These are phyloP conservation scores for Python bivittatus DNA, from an alignment of 2,113 vertebrate genomes.

Conservation along the genomic window DNA sequence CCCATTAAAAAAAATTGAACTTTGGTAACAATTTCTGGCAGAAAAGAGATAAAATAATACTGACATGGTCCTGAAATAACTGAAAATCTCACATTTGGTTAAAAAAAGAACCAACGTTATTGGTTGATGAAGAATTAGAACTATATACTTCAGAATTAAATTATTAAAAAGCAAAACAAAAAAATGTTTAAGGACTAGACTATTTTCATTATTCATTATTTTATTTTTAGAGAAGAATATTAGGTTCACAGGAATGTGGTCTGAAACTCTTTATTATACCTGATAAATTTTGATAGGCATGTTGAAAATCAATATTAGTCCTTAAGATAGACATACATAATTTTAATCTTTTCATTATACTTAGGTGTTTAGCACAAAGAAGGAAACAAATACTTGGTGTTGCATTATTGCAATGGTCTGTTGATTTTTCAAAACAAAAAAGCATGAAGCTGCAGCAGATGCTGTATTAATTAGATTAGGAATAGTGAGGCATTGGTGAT, in stretches of 20 bases:
- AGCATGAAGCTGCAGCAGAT: conserved; percentile 30
- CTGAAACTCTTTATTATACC: background rate
- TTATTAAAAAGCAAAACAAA: background rate
- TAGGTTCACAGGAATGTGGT: background rate
- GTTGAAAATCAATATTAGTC: background rate
- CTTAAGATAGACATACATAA: background rate
- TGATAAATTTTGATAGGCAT: background rate
- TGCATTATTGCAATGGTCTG: conserved; percentile 13
- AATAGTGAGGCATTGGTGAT: conserved; percentile 2
- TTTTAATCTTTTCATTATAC: background rate
- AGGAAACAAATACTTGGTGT: background rate
- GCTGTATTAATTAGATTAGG: conserved; percentile 32
- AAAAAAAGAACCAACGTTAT: background rate
- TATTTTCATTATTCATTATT: background rate
- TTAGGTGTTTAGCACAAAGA: background rate
- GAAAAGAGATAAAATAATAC: background rate
- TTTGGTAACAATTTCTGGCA: background rate
- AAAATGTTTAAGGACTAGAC: background rate
- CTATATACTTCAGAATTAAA: background rate
- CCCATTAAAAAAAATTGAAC: background rate
- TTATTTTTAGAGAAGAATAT: background rate
- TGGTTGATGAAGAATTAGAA: too few relatives aligned
- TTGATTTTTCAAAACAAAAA: conserved; percentile 30
- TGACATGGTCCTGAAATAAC: background rate
- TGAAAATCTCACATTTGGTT: background rate